Evolutionary conservation across 2,113 vertebrate genomes (phyloP).

Genomic region (Neogale vison): DNA sequence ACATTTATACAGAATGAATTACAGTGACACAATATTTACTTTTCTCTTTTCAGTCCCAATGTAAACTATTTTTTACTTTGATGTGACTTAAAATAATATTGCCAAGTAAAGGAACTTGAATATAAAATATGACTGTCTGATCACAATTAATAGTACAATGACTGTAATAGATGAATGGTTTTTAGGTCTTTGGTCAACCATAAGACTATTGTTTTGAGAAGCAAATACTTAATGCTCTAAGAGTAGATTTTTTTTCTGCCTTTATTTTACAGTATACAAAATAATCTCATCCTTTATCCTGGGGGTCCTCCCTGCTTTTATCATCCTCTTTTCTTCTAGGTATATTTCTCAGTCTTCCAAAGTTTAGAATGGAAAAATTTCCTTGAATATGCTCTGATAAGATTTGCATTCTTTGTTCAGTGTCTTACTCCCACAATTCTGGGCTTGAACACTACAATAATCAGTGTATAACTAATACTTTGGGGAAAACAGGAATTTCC

Average conservation of each 20-base stretch:
- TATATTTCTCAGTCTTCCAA: not conserved
- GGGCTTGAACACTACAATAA: not conserved
- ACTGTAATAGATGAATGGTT: not conserved
- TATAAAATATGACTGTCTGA: not conserved
- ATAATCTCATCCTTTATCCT: not conserved
- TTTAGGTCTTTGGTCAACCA: not conserved
- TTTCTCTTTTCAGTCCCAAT: not conserved
- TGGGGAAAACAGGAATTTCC: constrained; percentile 35
- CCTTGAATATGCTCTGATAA: not conserved
- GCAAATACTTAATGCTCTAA: not conserved
- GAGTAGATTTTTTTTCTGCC: not conserved
- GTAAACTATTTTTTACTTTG: not conserved
- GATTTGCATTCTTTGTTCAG: not conserved
- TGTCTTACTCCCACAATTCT: not conserved
- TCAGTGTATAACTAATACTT: constrained; percentile 14
- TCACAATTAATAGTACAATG: not conserved
- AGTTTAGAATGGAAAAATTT: not conserved
- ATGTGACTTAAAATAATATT: not conserved
- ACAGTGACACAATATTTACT: not conserved
- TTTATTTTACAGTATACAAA: not conserved
- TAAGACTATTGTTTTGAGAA: not conserved
- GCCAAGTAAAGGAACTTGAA: not conserved
- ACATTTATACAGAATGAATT: not conserved
- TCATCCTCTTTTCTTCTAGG: not conserved
- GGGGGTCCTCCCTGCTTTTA: not conserved